Conservation (phyloP, 2,797 vertebrate species). For the Petrocephalus sullivani region DNA sequence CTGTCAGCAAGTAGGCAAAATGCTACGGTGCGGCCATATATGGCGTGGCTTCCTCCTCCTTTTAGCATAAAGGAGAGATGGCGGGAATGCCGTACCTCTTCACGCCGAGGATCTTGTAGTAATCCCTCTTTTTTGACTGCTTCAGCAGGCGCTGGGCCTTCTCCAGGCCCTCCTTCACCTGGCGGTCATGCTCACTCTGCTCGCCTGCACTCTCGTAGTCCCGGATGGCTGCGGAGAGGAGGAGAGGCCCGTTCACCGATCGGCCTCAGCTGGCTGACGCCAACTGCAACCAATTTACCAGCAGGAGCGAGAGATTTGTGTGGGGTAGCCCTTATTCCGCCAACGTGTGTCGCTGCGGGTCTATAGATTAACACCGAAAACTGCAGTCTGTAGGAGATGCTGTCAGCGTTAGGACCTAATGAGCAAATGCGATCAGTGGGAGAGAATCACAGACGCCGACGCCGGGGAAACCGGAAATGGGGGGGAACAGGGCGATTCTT, state of each 20-base stretch:
- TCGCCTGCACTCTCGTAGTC: conserved; percentile 86
- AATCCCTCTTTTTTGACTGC: conserved; percentile 91
- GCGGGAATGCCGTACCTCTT: conserved; percentile 72
- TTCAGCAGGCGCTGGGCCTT: conserved; percentile 87
- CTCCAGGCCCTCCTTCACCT: conserved; percentile 88
- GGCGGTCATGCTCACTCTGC: conserved; percentile 83
- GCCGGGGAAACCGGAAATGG: not conserved
- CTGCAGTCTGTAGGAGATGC: not conserved
- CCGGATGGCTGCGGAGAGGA: conserved; percentile 70
- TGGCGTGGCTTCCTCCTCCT: not conserved
- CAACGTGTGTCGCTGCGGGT: not conserved
- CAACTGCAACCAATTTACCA: not conserved
- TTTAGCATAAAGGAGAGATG: not conserved
- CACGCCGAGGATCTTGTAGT: conserved; percentile 96
- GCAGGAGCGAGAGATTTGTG: not conserved
- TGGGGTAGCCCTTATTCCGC: not conserved
- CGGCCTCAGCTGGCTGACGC: not conserved
- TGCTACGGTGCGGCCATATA: not conserved
- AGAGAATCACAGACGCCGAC: not conserved
- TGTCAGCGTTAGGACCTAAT: not conserved
- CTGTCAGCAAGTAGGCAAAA: not conserved
- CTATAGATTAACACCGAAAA: not conserved
- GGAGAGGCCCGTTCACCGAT: not conserved
- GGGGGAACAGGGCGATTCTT: not conserved
- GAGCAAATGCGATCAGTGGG: not conserved